Base-by-base conservation (phyloP, 2,888 invertebrate genomes). In the Melikaiella ostensackeni region DNA sequence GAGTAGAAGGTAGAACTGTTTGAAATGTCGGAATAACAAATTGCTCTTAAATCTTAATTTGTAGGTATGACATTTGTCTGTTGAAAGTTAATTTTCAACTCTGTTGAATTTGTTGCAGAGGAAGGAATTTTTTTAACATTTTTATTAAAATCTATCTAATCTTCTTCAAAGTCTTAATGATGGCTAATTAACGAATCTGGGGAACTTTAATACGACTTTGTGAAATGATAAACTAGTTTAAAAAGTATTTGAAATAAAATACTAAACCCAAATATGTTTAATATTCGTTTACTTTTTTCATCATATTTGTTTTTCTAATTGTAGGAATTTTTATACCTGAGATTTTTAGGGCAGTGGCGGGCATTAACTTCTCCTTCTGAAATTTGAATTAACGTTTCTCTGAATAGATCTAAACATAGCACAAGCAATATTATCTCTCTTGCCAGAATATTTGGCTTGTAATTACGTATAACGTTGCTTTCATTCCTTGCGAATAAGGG, bases 351-450 rank as follows among this genome's bases (percentile, higher is more conserved):
- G n/a, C n/a, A n/a, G n/a, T n/a, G n/a, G n/a, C 13, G 46, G 57
- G 6, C 46, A 46, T 75, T 24, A 42, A 57, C 73, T 33, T 73
- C 33, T 62, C 55, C 61, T 35, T 74, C 75, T 76, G 35, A 76
- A 61, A 59, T 57, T 55, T 33, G 30, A 61, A 27, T 50, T 46
- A 73, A 62, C 81, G 66, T 76, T 81, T 79, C 66, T 76, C 75
- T 74, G 74, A 79, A 79, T 80, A 57, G 78, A 62, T 82, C 82
- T 84, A 85, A 84, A 85, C 62, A 83, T 85, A 85, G 80, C 78
- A 24, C 21, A 63, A 82, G 81, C 79, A 82, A 77, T 83, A 38
- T 78, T 63, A 73, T 73, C 75, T 80, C 55, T 76, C 79, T 74
- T 81, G 82, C 79, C 80, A 82, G 73, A 59, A 50, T 64, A 80